These are phyloP conservation scores for Abscondita cerata DNA, from an alignment of 2,888 invertebrate species.

Conservation along the genomic window DNA sequence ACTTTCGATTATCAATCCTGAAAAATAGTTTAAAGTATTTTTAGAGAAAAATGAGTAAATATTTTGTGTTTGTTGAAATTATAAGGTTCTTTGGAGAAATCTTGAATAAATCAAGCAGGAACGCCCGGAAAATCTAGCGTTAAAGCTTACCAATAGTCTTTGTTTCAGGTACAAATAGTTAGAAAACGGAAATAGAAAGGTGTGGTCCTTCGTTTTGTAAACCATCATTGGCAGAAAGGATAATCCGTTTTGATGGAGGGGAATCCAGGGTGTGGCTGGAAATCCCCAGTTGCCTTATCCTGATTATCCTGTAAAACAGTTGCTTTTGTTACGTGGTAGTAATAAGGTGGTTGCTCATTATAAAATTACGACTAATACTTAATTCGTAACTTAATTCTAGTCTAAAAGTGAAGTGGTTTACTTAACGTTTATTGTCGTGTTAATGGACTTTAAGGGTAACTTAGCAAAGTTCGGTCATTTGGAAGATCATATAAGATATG, in stretches of 20 bases:
- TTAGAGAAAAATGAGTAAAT: too few relatives aligned
- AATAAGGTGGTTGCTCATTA: conserved; percentile 43
- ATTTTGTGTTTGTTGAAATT: too few relatives aligned
- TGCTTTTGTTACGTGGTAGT: conserved; percentile 46
- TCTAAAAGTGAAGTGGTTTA: conserved; percentile 1
- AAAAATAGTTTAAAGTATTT: too few relatives aligned
- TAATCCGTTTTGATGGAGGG: conserved; percentile 44
- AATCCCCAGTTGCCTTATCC: conserved; percentile 40
- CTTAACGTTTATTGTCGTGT: not conserved
- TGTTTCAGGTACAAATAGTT: conserved; percentile 51
- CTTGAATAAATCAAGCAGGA: not conserved
- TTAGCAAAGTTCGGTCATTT: conserved; percentile 7
- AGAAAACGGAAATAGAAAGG: conserved; percentile 49
- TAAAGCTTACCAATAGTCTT: conserved; percentile 42
- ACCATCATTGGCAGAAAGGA: conserved; percentile 45
- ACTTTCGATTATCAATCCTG: too few relatives aligned
- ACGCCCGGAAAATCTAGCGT: conserved; percentile 19
- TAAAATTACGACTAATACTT: conserved; percentile 6
- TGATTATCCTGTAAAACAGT: conserved; percentile 44
- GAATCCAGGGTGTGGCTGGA: conserved; percentile 48
- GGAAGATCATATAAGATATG: conserved; percentile 53
- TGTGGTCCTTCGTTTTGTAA: conserved; percentile 32
- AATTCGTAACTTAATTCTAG: not conserved
- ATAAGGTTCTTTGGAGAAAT: too few relatives aligned
- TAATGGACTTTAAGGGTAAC: conserved; percentile 15